These are phyloP conservation scores for Gopherus flavomarginatus DNA, from an alignment of 2,113 vertebrate genomes.

Conservation along the genomic window DNA sequence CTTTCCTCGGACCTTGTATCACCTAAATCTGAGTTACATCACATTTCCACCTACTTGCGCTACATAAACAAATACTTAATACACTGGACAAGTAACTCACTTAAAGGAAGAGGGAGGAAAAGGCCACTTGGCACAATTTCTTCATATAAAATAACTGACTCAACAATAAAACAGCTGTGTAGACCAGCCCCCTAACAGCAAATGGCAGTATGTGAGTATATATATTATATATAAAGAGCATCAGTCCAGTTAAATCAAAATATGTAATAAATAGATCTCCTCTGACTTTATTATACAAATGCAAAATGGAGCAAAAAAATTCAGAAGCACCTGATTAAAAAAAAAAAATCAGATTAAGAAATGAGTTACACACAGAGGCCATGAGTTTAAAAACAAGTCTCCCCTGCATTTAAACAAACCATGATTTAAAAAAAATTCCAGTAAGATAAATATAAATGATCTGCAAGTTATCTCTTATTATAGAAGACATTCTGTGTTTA, in stretches of 20 bases:
- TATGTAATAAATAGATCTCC: constrained; percentile 62
- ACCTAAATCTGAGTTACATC: not conserved
- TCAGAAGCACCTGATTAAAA: not conserved
- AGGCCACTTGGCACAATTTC: not conserved
- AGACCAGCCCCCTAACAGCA: constrained; percentile 66
- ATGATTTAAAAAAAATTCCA: constrained; percentile 42
- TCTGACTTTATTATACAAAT: constrained; percentile 42
- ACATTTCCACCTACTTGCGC: fast-evolving
- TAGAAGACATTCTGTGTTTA: constrained; percentile 59
- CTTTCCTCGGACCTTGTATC: not conserved
- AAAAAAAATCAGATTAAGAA: constrained; percentile 53
- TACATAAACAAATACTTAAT: not conserved
- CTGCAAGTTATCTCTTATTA: constrained; percentile 33
- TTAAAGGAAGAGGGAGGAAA: fast-evolving
- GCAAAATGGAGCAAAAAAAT: constrained; percentile 48
- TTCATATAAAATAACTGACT: constrained; percentile 55
- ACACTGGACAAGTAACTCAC: fast-evolving
- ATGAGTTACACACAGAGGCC: constrained; percentile 48
- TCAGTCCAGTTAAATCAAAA: constrained; percentile 57
- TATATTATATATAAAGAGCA: constrained; percentile 33
- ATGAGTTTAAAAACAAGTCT: constrained; percentile 67
- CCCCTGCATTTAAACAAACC: constrained; percentile 72
- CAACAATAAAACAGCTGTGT: constrained; percentile 72
- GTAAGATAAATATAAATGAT: too few relatives aligned
- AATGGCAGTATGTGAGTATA: not conserved